A percentile compares a stretch with the other conserved stretches of the same genome.
These are phyloP conservation scores for Osedax frankpressi DNA, from an alignment of 2,888 invertebrate species.

Conservation along the genomic window DNA sequence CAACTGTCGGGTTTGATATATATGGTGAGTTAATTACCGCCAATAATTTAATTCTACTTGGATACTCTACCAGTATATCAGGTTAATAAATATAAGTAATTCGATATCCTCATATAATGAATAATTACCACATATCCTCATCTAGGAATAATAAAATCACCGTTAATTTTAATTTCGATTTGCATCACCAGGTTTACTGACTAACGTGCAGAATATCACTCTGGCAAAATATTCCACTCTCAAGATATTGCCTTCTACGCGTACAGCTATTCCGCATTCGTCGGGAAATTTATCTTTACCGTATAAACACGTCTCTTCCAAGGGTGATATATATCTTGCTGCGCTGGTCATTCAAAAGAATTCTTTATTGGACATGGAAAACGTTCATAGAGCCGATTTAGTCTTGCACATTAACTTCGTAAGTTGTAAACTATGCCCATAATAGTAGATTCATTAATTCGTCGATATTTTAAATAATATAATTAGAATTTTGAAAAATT, in stretches of 20 bases:
- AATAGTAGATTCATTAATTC: too few species aligned
- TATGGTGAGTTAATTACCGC: not conserved
- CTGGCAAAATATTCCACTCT: constrained; percentile 31
- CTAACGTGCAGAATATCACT: constrained; percentile 33
- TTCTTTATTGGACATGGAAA: constrained; percentile 28
- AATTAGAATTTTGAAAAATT: too few species aligned
- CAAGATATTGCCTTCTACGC: constrained; percentile 30
- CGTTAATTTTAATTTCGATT: too few species aligned
- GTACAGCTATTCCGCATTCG: constrained; percentile 31
- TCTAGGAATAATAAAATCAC: too few species aligned
- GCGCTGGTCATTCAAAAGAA: constrained; percentile 31
- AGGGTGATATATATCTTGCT: constrained; percentile 31
- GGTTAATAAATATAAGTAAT: too few species aligned
- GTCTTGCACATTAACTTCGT: not conserved
- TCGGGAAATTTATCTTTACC: not conserved
- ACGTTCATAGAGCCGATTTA: constrained; percentile 21
- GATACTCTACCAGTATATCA: not conserved
- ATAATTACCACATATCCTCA: too few species aligned
- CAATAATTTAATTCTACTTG: not conserved
- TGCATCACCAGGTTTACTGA: constrained; percentile 27
- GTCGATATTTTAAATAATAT: too few species aligned
- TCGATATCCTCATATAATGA: too few species aligned
- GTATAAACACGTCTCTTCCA: constrained; percentile 21
- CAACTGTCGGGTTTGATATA: not conserved
- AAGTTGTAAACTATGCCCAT: too few species aligned